Evolutionary conservation across 2,113 vertebrate genomes (phyloP).

Genomic region (Onychostoma macrolepis): DNA sequence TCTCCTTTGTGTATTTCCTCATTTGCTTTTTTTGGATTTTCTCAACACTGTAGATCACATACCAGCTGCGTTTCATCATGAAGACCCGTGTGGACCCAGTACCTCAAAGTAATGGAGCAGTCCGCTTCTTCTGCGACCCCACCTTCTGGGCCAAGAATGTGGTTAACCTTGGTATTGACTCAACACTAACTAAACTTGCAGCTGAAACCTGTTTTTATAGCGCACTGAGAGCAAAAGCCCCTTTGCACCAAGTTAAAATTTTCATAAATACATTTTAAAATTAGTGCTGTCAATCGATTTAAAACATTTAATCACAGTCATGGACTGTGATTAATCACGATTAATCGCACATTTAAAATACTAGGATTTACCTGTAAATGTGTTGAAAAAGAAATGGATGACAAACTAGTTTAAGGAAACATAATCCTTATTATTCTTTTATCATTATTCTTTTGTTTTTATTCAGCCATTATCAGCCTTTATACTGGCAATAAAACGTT

Average conservation of each 20-base stretch:
- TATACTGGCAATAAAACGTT: no score
- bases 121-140: conserved; percentile 97
- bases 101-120: conserved; percentile 91
- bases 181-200: not conserved
- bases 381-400: no score
- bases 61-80: conserved; percentile 91
- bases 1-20: not conserved
- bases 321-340: no score
- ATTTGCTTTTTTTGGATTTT: not conserved
- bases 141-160: conserved; percentile 99
- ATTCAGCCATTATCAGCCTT: no score
- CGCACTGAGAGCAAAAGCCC: not conserved
- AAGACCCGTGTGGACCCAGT: conserved; percentile 93
- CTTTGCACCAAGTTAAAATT: not conserved
- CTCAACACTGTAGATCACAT: conserved; percentile 83
- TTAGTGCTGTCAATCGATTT: no score
- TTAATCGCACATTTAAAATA: no score
- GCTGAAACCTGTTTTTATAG: not conserved
- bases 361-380: no score
- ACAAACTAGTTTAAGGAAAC: no score
- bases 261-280: not conserved
- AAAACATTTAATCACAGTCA: no score
- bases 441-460: no score
- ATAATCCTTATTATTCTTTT: no score
- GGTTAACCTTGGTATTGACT: conserved; percentile 87